Evolutionary conservation across 1,140 invertebrate genomes (phyloP), one percentile per base, ranked within the genome.

Genomic region (Bemisia tabaci): DNA sequence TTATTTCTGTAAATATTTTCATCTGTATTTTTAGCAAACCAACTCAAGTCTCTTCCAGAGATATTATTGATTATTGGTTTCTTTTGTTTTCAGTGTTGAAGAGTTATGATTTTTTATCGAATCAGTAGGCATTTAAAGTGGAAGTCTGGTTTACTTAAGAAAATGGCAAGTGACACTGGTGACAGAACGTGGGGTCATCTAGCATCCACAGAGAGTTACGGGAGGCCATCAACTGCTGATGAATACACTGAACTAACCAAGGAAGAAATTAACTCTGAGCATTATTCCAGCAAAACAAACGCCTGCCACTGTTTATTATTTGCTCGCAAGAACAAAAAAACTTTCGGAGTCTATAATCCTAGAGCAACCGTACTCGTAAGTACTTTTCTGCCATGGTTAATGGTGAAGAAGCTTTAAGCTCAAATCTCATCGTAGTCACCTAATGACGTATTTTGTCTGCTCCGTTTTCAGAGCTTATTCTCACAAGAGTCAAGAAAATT

Each of bases 231-330:
- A 12, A 63, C 26, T 48, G 24, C 62, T 1, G 27, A 60, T 25
- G 70, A 74, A n/a, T 71, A 70, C 62, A 63, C 68, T 1, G 12
- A n/a, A 22, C 21, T 74, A 21, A 23, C 39, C 2, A 59, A 70
- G 58, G 65, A 70, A 23, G 64, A 73, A 60, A 62, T 72, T 22
- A 26, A 65, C 1, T 12, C 63, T 33, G 26, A 65, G 22, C 59
- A 72, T 24, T 73, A 72, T 62, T n/a, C 58, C 22, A 59, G 66
- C 22, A 65, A 58, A 22, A 67, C 61, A 12, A 69, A 74, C 24
- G 74, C 72, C 0, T 69, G 68, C 39, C 75, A 76, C 61, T 72
- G 72, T 65, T 66, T 75, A 68, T 70, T 76, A 21, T 76, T 70
- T 67, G 72, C 73, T 26, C 67, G 67, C 26, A 68, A 63, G 48